Evolutionary conservation across 2,113 vertebrate genomes (phyloP).

Genomic region (Petrocephalus zakoni): DNA sequence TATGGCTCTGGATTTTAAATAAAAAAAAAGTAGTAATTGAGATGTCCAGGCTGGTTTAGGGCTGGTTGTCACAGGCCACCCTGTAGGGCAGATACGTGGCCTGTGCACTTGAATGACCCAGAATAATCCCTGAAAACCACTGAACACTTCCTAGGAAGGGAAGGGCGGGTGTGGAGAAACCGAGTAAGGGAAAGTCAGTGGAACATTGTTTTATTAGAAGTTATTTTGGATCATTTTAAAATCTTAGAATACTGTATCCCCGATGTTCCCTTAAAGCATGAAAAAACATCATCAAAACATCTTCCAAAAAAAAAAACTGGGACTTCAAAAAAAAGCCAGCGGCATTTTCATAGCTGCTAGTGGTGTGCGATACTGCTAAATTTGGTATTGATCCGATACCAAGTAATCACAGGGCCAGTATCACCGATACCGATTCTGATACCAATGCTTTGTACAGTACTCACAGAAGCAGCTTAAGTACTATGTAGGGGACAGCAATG

Average conservation of each 20-base stretch:
- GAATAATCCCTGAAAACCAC: neutral
- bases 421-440: too few species aligned
- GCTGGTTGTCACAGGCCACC: slow-evolving; percentile 5
- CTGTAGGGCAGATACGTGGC: neutral
- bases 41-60: slow-evolving; percentile 20
- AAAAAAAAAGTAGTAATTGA: slow-evolving; percentile 54
- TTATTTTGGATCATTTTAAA: neutral
- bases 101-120: neutral
- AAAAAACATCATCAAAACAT: neutral
- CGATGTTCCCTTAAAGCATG: neutral
- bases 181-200: neutral
- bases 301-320: neutral
- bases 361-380: too few species aligned
- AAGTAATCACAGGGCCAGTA: too few species aligned
- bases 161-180: slow-evolving; percentile 8
- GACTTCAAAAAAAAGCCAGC: neutral
- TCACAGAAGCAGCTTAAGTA: too few species aligned
- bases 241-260: neutral
- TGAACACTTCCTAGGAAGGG: neutral
- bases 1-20: slow-evolving; percentile 42
- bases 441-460: too few species aligned
- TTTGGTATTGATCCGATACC: too few species aligned
- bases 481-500: too few species aligned
- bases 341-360: neutral
- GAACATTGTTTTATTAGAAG: neutral